A percentile compares a stretch with the other conserved stretches of the same genome.
Conservation (phyloP, 2,888 invertebrate species). For the Acrobasis repandana region DNA sequence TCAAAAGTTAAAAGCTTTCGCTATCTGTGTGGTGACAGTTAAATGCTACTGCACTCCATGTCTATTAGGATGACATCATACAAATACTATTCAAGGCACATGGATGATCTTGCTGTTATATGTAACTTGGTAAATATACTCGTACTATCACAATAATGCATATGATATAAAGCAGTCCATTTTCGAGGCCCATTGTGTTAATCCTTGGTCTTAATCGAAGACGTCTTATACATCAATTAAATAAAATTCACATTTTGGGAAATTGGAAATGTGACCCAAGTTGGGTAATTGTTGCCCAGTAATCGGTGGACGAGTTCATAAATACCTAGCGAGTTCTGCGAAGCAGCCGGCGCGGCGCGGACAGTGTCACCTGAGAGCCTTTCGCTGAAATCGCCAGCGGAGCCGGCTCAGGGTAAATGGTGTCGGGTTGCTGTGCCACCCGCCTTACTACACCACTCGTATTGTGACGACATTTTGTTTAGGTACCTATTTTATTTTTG, state of each 20-base stretch:
- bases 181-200: too few species aligned
- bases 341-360: background rate
- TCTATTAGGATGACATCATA: background rate
- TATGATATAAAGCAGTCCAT: too few species aligned
- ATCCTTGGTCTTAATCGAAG: too few species aligned
- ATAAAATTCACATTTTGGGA: too few species aligned
- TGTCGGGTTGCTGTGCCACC: background rate
- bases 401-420: background rate
- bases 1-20: background rate
- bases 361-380: constrained; percentile 10
- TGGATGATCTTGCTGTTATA: too few species aligned
- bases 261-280: background rate
- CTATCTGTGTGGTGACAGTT: background rate
- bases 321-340: background rate
- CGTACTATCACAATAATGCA: too few species aligned
- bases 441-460: background rate
- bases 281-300: background rate
- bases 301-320: background rate
- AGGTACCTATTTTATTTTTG: too few species aligned
- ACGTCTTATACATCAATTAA: too few species aligned
- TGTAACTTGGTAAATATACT: too few species aligned
- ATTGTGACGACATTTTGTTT: too few species aligned
- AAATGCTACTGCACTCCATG: too few species aligned
- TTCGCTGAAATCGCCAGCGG: constrained; percentile 4
- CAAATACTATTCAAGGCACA: background rate